These are phyloP conservation scores for Progne subis DNA, from an alignment of 2,113 vertebrate species.

Conservation along the genomic window DNA sequence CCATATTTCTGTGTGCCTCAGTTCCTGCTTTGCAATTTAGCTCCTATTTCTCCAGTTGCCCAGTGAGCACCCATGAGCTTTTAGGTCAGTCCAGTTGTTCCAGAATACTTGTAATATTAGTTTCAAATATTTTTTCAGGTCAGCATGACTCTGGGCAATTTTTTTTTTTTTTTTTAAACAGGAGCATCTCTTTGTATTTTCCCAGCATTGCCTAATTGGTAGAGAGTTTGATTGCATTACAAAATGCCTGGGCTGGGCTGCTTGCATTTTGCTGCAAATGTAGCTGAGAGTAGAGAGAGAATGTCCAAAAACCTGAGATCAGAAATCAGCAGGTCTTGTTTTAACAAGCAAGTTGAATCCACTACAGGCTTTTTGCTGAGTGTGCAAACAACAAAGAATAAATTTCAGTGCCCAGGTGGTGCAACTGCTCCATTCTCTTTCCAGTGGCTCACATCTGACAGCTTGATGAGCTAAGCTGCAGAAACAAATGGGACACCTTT, in stretches of 20 bases:
- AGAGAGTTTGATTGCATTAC: background rate
- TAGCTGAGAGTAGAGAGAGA: background rate
- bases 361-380: slow-evolving; percentile 6
- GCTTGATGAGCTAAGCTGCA: background rate
- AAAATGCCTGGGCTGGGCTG: background rate
- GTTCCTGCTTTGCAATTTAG: background rate
- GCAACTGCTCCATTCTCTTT: background rate
- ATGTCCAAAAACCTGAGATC: background rate
- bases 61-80: background rate
- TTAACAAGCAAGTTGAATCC: slow-evolving; percentile 11
- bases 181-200: background rate
- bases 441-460: background rate
- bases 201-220: background rate
- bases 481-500: background rate
- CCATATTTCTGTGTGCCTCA: background rate
- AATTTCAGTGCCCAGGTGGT: background rate
- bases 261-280: background rate
- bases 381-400: background rate
- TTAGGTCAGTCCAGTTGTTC: background rate
- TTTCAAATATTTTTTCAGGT: background rate
- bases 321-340: slow-evolving; percentile 29
- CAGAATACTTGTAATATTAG: background rate
- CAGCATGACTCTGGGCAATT: background rate
- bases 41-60: background rate
- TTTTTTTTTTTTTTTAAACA: background rate